Evolutionary conservation across 1,140 invertebrate genomes (phyloP).

Genomic region (Drosophila kurseongensis): DNA sequence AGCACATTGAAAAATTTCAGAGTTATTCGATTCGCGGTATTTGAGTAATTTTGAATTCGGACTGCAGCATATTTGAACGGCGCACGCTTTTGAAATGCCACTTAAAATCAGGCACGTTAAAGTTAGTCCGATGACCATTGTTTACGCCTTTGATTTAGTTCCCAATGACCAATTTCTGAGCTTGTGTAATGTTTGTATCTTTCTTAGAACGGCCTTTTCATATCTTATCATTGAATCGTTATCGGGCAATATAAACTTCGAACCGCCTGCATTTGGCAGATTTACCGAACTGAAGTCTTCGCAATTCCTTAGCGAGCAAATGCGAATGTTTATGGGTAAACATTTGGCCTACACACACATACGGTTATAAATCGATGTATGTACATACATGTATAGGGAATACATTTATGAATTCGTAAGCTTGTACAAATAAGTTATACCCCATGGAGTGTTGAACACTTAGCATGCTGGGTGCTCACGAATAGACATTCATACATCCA

Average conservation of each 20-base stretch:
- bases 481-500: conserved; percentile 5
- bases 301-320: conserved; percentile 36
- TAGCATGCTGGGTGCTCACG: conserved; percentile 29
- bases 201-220: conserved; percentile 46
- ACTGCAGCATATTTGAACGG: conserved; percentile 24
- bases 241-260: conserved; percentile 35
- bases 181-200: conserved; percentile 39
- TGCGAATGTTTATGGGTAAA: conserved; percentile 44
- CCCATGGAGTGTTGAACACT: conserved; percentile 39
- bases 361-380: conserved; percentile 8
- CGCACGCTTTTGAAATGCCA: conserved; percentile 23
- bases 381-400: conserved; percentile 23
- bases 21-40: conserved; percentile 7
- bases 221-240: conserved; percentile 46
- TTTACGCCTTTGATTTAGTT: conserved; percentile 15
- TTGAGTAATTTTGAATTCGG: conserved; percentile 25
- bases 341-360: conserved; percentile 29
- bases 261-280: conserved; percentile 41
- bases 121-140: conserved; percentile 26
- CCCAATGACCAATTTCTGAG: conserved; percentile 31
- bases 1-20: conserved; percentile 22
- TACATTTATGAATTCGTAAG: conserved; percentile 35
- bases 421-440: conserved; percentile 35
- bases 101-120: conserved; percentile 26
- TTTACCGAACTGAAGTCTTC: conserved; percentile 33